Conservation (phyloP, 2,797 vertebrate species). For the Syngnathus rostellatus region DNA sequence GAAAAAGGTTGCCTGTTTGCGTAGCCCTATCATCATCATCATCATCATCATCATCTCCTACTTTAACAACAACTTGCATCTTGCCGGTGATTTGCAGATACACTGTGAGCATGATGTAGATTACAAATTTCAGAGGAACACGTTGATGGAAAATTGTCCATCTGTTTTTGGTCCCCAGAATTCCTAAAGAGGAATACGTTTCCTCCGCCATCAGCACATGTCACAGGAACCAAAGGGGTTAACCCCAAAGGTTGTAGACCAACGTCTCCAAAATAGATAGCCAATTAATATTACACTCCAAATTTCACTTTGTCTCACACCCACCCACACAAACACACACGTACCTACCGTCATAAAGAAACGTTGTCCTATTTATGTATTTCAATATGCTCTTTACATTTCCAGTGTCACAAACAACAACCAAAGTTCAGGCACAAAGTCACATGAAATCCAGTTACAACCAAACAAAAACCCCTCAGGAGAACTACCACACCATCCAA, state of each 20-base stretch:
- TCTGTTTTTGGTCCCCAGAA: constrained; percentile 58
- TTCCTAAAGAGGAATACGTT: constrained; percentile 71
- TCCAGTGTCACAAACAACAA: constrained; percentile 54
- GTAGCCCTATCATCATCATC: background rate
- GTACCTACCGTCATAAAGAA: constrained; percentile 8
- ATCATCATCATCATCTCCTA: background rate
- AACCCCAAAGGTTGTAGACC: constrained; percentile 55
- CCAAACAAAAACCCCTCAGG: constrained; percentile 63
- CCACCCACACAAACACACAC: background rate
- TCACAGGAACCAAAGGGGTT: constrained; percentile 65
- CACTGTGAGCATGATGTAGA: constrained; percentile 10
- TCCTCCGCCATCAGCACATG: constrained; percentile 68
- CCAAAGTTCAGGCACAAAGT: constrained; percentile 70
- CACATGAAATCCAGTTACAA: constrained; percentile 63
- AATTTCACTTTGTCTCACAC: background rate
- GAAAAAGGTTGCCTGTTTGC: background rate
- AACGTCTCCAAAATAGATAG: constrained; percentile 40
- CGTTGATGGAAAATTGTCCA: background rate
- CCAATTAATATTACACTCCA: background rate
- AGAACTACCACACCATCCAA: constrained; percentile 74
- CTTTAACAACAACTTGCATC: background rate
- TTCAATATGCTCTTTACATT: constrained; percentile 25
- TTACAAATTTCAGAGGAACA: background rate
- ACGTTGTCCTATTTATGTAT: constrained; percentile 8
- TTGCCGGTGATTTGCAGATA: constrained; percentile 24